Conservation (phyloP, 2,888 invertebrate genomes). For the Phymatocera aterrima region DNA sequence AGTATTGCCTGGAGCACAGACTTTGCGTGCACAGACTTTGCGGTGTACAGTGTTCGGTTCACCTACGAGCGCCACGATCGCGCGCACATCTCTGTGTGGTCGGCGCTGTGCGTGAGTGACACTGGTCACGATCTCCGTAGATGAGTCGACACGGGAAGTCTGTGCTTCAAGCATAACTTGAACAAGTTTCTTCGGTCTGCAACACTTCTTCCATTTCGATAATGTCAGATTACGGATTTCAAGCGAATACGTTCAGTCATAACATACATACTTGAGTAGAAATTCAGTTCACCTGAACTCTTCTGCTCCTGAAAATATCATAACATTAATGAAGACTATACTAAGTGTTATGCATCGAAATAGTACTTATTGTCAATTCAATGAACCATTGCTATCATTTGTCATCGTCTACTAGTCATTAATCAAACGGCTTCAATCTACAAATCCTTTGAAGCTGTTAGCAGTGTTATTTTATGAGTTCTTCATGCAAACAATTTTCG, state of each 20-base stretch:
- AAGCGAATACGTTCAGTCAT: neutral
- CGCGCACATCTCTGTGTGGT: no score
- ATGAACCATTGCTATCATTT: neutral
- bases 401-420: neutral
- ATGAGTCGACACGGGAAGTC: no score
- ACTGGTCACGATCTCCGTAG: no score
- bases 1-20: no score
- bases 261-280: no score
- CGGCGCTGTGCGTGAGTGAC: no score
- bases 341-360: neutral
- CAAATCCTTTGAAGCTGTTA: neutral
- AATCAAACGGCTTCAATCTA: neutral
- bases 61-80: no score
- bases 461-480: neutral
- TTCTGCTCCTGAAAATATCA: neutral
- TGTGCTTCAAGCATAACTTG: no score
- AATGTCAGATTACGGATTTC: neutral
- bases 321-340: neutral
- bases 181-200: neutral
- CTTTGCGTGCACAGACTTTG: no score
- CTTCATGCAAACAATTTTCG: neutral
- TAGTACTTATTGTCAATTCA: neutral
- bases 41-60: no score
- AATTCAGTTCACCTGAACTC: neutral
- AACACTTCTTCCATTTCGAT: neutral